phyloP scores from a whole-genome alignment of 2,797 vertebrate species.

The Amblyopsis hoosieri region DNA sequence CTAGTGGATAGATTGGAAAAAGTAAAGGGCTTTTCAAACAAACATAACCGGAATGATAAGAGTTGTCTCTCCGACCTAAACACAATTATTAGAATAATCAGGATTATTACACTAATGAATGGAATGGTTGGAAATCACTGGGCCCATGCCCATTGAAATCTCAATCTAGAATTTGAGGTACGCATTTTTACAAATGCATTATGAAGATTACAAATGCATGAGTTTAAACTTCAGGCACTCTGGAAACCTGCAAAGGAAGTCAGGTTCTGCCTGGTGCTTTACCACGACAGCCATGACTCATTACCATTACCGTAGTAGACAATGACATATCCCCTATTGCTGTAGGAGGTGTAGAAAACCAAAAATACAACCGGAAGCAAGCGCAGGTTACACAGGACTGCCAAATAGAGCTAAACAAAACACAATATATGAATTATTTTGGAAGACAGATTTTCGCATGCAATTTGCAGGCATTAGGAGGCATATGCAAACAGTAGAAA shows the following conservation, averaged over 20 bases:
- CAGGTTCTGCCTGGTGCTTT: conserved; percentile 11
- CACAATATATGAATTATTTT: conserved; percentile 31
- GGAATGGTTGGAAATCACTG: too few species aligned
- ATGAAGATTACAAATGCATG: too few species aligned
- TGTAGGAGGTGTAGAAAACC: neutral
- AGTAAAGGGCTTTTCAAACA: too few species aligned
- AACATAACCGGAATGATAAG: too few species aligned
- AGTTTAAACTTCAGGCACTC: neutral
- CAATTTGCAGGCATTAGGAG: conserved; percentile 61
- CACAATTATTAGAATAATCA: too few species aligned
- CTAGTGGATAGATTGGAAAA: too few species aligned
- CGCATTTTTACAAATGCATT: too few species aligned
- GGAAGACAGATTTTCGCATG: conserved; percentile 75
- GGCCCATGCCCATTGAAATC: too few species aligned
- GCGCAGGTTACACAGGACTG: conserved; percentile 1
- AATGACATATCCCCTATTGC: conserved; percentile 13
- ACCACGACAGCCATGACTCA: conserved; percentile 27
- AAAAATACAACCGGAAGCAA: conserved; percentile 15
- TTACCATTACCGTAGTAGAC: conserved; percentile 12
- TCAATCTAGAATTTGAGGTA: too few species aligned
- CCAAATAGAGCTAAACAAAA: conserved; percentile 20
- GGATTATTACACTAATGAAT: too few species aligned
- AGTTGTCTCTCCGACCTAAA: too few species aligned
- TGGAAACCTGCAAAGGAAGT: conserved; percentile 9
- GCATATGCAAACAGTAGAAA: conserved; percentile 48